phyloP scores from a whole-genome alignment of 2,888 invertebrate species.

The Coelopa pilipes region DNA sequence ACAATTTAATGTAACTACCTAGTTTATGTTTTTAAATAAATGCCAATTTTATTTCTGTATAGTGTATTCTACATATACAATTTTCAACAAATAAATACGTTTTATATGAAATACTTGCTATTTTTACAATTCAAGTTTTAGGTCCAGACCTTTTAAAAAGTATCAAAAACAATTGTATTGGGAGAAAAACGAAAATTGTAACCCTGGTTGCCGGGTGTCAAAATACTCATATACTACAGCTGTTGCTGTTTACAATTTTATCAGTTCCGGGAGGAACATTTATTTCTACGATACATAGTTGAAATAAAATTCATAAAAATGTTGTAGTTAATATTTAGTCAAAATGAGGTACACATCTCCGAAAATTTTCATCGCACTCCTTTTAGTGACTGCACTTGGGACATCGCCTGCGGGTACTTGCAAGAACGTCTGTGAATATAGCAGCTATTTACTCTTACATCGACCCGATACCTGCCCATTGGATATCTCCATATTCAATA shows the following conservation, averaged over 20 bases:
- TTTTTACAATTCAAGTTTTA: too few species aligned
- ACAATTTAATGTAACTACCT: background rate
- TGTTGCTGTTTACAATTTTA: too few species aligned
- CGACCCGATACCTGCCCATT: constrained; percentile 15
- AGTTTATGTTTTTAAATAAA: background rate
- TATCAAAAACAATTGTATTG: too few species aligned
- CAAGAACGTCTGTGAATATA: background rate
- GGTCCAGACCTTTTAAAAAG: too few species aligned
- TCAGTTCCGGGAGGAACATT: too few species aligned
- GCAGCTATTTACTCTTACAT: background rate
- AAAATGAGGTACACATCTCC: background rate
- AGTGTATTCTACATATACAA: background rate
- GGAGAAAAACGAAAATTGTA: too few species aligned
- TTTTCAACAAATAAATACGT: background rate
- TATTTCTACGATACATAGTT: too few species aligned
- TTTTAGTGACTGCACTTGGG: background rate
- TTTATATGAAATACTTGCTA: too few species aligned
- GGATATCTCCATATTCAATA: constrained; percentile 42
- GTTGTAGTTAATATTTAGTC: background rate
- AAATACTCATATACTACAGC: too few species aligned
- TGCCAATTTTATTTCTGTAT: background rate
- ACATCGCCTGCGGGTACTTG: background rate
- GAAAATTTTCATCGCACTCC: background rate
- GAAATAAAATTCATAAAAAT: constrained; percentile 1
- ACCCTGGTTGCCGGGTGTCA: too few species aligned